These are phyloP conservation scores for Sander vitreus DNA, from an alignment of 2,113 vertebrate species.

Conservation along the genomic window DNA sequence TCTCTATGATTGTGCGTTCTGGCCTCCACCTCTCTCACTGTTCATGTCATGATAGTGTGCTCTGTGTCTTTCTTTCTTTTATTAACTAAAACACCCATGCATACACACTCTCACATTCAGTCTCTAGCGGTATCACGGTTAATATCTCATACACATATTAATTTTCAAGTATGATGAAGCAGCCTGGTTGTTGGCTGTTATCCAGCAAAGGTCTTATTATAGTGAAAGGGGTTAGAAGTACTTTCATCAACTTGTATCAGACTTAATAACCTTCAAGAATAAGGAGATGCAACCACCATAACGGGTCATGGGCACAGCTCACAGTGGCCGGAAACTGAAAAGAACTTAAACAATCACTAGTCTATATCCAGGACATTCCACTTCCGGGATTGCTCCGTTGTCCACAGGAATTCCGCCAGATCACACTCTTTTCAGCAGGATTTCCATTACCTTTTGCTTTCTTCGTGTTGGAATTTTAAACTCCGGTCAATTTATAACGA, in stretches of 20 bases:
- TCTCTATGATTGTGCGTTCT: background rate
- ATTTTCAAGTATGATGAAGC: background rate
- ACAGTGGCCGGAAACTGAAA: background rate
- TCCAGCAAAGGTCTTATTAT: background rate
- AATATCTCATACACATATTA: background rate
- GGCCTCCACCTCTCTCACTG: background rate
- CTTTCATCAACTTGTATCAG: background rate
- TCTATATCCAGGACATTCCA: too few species aligned
- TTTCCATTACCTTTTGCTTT: too few species aligned
- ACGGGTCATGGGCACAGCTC: background rate
- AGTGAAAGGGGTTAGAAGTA: background rate
- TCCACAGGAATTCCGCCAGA: too few species aligned
- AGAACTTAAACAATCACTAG: background rate
- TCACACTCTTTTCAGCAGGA: too few species aligned
- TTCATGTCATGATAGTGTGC: background rate
- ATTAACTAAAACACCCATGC: background rate
- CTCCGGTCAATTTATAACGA: too few species aligned
- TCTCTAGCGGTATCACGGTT: background rate
- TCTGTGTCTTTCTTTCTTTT: background rate
- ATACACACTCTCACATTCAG: background rate
- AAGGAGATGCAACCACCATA: background rate
- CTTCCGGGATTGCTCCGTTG: too few species aligned
- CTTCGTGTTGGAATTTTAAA: too few species aligned
- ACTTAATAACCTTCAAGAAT: background rate
- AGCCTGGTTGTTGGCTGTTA: background rate